Percentiles rank a stretch among this genome's conserved stretches.
Conservation (phyloP, 2,888 invertebrate species). For the Drosophila peninsularis region DNA sequence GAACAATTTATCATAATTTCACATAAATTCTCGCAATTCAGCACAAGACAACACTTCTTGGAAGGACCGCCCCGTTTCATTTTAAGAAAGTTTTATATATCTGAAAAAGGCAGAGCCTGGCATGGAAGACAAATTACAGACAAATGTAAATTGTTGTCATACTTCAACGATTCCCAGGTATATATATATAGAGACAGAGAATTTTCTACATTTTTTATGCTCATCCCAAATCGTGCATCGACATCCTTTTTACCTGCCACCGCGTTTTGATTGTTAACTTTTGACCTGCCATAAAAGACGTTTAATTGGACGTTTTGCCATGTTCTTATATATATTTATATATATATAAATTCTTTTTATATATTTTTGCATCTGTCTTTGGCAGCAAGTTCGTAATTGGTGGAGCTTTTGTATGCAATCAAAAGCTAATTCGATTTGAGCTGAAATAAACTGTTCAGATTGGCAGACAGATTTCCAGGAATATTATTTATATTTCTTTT, state of each 20-base stretch:
- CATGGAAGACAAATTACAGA: slow-evolving; percentile 71
- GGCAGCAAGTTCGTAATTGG: slow-evolving; percentile 16
- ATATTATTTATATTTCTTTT: background rate
- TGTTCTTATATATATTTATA: background rate
- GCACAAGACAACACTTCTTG: slow-evolving; percentile 39
- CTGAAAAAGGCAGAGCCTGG: slow-evolving; percentile 23
- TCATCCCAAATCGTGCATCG: slow-evolving; percentile 33
- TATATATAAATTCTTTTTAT: background rate
- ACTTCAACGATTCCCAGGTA: slow-evolving; percentile 46
- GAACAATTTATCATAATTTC: slow-evolving; percentile 73
- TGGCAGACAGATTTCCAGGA: slow-evolving; percentile 4
- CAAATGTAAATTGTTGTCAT: slow-evolving; percentile 64
- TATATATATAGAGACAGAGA: slow-evolving; percentile 6
- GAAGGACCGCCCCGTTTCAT: slow-evolving; percentile 17
- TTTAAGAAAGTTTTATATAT: slow-evolving; percentile 2
- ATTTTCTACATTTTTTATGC: slow-evolving; percentile 58
- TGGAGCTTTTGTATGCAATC: slow-evolving; percentile 11
- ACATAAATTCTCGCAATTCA: slow-evolving; percentile 60
- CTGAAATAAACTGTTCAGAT: background rate
- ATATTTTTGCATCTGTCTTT: slow-evolving; percentile 1
- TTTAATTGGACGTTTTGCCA: slow-evolving; percentile 35
- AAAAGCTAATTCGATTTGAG: slow-evolving; percentile 13
- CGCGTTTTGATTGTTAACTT: slow-evolving; percentile 10
- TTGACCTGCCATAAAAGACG: slow-evolving; percentile 10
- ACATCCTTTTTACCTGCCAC: slow-evolving; percentile 17